Evolutionary conservation across 2,113 vertebrate genomes (phyloP).

Genomic region (Dicrurus megarhynchus): DNA sequence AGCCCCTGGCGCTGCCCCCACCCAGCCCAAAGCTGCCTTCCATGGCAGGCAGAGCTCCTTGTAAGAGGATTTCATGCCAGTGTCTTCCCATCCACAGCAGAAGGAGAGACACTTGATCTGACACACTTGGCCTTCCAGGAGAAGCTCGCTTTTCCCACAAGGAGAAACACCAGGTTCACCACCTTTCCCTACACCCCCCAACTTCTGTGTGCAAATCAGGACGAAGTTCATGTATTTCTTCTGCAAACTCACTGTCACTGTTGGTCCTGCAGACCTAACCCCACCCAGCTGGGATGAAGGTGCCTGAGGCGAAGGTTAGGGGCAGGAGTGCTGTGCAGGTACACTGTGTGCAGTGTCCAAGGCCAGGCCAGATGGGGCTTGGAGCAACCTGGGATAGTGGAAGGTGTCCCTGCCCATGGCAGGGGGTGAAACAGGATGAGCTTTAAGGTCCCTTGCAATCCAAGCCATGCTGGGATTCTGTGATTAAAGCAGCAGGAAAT

Average conservation of each 20-base stretch:
- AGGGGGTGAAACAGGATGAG: not conserved
- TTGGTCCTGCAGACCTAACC: not conserved
- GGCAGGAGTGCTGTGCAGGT: not conserved
- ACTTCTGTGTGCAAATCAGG: not conserved
- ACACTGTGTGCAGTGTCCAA: not conserved
- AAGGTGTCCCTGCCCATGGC: not conserved
- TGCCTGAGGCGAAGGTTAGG: not conserved
- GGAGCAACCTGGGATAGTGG: not conserved
- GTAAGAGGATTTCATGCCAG: not conserved
- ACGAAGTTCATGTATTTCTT: not conserved
- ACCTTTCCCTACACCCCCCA: not conserved
- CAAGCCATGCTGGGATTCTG: not conserved
- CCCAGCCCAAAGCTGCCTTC: not conserved
- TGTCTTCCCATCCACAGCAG: not conserved
- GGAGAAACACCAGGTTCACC: not conserved
- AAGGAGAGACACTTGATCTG: not conserved
- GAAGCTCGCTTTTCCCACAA: not conserved
- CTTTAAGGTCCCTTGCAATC: not conserved
- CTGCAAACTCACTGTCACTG: not conserved
- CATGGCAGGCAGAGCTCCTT: not conserved
- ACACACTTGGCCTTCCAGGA: not conserved
- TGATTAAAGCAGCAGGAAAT: not conserved
- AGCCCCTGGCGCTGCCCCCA: rapidly evolving
- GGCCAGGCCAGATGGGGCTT: not conserved
- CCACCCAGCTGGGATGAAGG: not conserved